Evolutionary conservation across 1,140 invertebrate species (phyloP).

Genomic region (Drosophila setifemur): DNA sequence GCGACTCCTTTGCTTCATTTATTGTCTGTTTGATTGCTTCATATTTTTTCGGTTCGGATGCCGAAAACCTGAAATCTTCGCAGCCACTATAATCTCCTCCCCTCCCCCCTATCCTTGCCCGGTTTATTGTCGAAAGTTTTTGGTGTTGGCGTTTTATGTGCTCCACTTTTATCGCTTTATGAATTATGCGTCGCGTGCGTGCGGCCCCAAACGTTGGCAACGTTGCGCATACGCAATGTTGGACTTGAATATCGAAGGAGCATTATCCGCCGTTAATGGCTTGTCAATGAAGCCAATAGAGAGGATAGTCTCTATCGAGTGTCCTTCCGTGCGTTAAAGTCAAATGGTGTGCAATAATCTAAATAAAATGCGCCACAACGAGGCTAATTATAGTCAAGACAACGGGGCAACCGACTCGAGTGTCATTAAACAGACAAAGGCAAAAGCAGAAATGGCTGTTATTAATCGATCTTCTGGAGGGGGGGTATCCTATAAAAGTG

Average conservation of each 20-base stretch:
- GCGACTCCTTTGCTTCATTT: conserved; percentile 55
- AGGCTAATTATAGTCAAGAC: conserved; percentile 39
- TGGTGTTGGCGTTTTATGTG: conserved; percentile 52
- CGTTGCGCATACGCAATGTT: conserved; percentile 62
- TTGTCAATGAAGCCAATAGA: conserved; percentile 49
- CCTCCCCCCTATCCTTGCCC: conserved; percentile 11
- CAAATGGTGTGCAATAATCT: conserved; percentile 68
- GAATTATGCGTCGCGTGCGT: conserved; percentile 68
- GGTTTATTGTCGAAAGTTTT: conserved; percentile 65
- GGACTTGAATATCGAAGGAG: background rate
- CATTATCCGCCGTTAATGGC: conserved; percentile 51
- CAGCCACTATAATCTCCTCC: conserved; percentile 4
- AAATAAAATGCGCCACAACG: conserved; percentile 28
- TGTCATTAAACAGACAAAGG: conserved; percentile 32
- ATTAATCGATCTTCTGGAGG: conserved; percentile 20
- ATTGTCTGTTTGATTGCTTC: conserved; percentile 73
- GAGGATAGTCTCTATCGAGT: conserved; percentile 9
- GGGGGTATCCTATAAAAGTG: background rate
- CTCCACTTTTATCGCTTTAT: conserved; percentile 72
- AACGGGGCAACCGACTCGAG: conserved; percentile 16
- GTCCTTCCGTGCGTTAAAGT: conserved; percentile 45
- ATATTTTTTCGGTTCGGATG: conserved; percentile 38
- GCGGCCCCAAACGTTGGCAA: conserved; percentile 33
- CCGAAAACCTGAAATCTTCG: conserved; percentile 13
- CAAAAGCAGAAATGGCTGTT: conserved; percentile 15